Evolutionary conservation across 2,888 invertebrate genomes (phyloP).

Genomic region (Harpalus rufipes): DNA sequence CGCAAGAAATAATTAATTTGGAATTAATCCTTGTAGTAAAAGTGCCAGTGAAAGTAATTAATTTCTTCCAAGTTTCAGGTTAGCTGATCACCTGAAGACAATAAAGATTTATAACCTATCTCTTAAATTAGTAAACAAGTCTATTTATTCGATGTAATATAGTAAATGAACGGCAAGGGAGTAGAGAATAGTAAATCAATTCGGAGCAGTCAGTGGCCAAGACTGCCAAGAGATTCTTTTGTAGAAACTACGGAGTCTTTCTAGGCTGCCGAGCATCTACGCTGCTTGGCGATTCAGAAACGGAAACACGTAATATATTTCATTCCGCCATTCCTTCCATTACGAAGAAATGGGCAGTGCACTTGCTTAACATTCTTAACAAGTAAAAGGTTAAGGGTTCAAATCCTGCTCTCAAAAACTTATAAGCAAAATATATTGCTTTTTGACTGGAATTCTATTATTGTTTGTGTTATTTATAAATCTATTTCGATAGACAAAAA

Average conservation of each 20-base stretch:
- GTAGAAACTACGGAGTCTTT: slow-evolving; percentile 10
- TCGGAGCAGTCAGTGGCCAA: slow-evolving; percentile 22
- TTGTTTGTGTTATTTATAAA: not conserved
- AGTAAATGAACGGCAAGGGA: slow-evolving; percentile 22
- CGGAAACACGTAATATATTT: slow-evolving; percentile 49
- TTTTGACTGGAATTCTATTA: not conserved
- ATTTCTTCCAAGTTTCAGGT: slow-evolving; percentile 8
- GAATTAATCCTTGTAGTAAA: slow-evolving; percentile 2
- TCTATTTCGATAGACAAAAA: too few species aligned
- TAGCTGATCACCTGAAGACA: not conserved
- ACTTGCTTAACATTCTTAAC: not conserved
- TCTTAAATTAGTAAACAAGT: slow-evolving; percentile 22
- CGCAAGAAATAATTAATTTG: slow-evolving; percentile 29
- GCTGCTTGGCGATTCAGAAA: slow-evolving; percentile 9
- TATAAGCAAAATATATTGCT: not conserved
- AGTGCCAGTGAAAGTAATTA: slow-evolving; percentile 6
- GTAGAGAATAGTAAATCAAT: slow-evolving; percentile 19
- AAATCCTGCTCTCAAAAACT: not conserved
- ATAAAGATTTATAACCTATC: slow-evolving; percentile 1
- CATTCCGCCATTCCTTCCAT: slow-evolving; percentile 41
- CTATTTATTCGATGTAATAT: slow-evolving; percentile 40
- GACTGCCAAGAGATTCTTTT: slow-evolving; percentile 29
- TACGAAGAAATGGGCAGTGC: not conserved
- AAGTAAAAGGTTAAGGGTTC: not conserved
- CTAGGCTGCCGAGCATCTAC: slow-evolving; percentile 17